phyloP scores from a whole-genome alignment of 2,888 invertebrate species.

The Coremacera marginata region DNA sequence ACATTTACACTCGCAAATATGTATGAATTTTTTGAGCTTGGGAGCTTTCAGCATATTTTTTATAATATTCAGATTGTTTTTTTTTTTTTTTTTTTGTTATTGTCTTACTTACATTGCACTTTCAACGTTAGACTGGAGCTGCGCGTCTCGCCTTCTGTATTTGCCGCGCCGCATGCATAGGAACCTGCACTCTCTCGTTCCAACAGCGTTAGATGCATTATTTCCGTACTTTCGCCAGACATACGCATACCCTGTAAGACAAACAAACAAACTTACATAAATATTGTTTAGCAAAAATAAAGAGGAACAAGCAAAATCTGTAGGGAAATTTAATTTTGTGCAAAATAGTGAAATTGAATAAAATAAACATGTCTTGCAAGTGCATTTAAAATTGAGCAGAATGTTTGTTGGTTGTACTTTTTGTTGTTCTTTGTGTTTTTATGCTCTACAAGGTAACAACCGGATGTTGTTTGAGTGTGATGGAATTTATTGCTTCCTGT shows the following conservation, averaged over 20 bases:
- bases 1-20: no score
- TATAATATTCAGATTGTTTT: background rate
- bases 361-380: background rate
- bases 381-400: background rate
- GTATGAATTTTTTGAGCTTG: background rate
- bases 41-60: background rate
- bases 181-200: conserved; percentile 80
- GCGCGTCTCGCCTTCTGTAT: conserved; percentile 83
- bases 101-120: conserved; percentile 81
- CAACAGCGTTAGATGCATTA: conserved; percentile 77
- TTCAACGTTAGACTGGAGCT: conserved; percentile 80
- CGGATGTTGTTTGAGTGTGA: background rate
- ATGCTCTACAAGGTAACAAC: background rate
- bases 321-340: conserved; percentile 12
- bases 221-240: conserved; percentile 70
- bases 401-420: background rate
- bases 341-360: background rate
- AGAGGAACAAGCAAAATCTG: background rate
- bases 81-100: background rate
- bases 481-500: conserved; percentile 7
- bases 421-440: background rate
- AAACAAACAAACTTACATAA: conserved; percentile 11
- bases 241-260: conserved; percentile 69
- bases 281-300: background rate
- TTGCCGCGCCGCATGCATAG: conserved; percentile 85